Percentiles rank a stretch among this genome's conserved stretches.
These are phyloP conservation scores for Bombus confusus DNA, from an alignment of 1,140 invertebrate genomes.

Conservation along the genomic window DNA sequence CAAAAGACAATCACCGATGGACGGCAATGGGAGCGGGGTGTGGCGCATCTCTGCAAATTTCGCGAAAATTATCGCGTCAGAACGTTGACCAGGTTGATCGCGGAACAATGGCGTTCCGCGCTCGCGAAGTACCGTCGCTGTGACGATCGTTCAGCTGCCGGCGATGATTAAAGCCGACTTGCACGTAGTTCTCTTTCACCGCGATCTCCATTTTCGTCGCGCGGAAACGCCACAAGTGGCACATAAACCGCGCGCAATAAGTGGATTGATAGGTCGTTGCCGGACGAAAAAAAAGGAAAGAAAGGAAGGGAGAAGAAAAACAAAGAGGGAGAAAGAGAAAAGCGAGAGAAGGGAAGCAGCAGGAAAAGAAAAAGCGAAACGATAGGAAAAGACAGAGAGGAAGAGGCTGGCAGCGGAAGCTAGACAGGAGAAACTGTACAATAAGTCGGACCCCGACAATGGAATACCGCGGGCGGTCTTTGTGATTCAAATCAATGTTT, in stretches of 20 bases:
- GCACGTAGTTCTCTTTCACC: constrained; percentile 1
- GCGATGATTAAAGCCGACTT: not conserved
- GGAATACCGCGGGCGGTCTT: constrained; percentile 77
- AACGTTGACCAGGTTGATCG: constrained; percentile 7
- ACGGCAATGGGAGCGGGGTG: not conserved
- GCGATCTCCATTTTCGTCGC: not conserved
- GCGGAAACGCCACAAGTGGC: constrained; percentile 75
- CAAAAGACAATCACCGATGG: constrained; percentile 24
- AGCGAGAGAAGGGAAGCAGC: constrained; percentile 32
- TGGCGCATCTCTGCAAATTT: constrained; percentile 27
- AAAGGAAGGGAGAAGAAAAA: constrained; percentile 33
- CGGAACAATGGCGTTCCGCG: not conserved
- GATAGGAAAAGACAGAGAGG: constrained; percentile 44
- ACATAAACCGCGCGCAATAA: constrained; percentile 75
- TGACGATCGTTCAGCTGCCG: not conserved
- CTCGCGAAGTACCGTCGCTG: not conserved
- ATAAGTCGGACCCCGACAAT: constrained; percentile 76
- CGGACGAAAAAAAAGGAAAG: constrained; percentile 24
- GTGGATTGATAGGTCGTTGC: constrained; percentile 77
- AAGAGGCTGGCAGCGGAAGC: constrained; percentile 39
- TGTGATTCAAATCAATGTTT: constrained; percentile 81
- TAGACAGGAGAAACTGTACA: constrained; percentile 68
- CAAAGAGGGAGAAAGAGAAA: constrained; percentile 19
- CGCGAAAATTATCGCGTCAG: constrained; percentile 37
- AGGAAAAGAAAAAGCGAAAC: constrained; percentile 26